These are phyloP conservation scores for Saxidomus purpurata DNA, from an alignment of 1,140 invertebrate genomes.

Conservation along the genomic window DNA sequence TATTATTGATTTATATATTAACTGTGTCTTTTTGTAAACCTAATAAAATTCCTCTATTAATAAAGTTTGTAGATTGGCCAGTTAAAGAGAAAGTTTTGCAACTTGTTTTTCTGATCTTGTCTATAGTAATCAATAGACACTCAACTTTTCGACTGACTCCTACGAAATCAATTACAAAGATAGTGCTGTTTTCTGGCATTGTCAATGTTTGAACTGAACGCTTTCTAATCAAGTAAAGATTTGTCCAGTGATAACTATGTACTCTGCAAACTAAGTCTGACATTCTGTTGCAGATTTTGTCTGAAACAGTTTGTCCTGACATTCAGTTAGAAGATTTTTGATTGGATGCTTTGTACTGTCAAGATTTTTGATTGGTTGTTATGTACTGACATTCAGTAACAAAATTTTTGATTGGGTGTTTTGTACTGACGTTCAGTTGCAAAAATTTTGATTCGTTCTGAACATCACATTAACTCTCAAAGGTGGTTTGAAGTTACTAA, in stretches of 20 bases:
- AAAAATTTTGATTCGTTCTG: too few species aligned
- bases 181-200: background rate
- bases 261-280: too few species aligned
- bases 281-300: too few species aligned
- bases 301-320: too few species aligned
- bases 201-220: background rate
- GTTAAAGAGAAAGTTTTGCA: conserved; percentile 19
- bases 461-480: too few species aligned
- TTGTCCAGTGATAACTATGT: background rate
- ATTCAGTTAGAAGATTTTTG: too few species aligned
- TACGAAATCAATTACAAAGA: conserved; percentile 7
- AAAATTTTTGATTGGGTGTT: too few species aligned
- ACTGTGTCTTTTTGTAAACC: conserved; percentile 11
- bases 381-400: too few species aligned
- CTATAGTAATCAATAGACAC: background rate
- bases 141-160: background rate
- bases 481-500: too few species aligned
- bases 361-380: too few species aligned
- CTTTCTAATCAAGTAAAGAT: background rate
- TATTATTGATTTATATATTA: conserved; percentile 27
- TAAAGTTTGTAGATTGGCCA: conserved; percentile 7
- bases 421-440: too few species aligned
- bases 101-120: background rate
- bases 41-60: conserved; percentile 46
- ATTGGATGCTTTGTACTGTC: too few species aligned